Evolutionary conservation across 1,140 invertebrate species (phyloP).

Genomic region (Drosophila trapezifrons): DNA sequence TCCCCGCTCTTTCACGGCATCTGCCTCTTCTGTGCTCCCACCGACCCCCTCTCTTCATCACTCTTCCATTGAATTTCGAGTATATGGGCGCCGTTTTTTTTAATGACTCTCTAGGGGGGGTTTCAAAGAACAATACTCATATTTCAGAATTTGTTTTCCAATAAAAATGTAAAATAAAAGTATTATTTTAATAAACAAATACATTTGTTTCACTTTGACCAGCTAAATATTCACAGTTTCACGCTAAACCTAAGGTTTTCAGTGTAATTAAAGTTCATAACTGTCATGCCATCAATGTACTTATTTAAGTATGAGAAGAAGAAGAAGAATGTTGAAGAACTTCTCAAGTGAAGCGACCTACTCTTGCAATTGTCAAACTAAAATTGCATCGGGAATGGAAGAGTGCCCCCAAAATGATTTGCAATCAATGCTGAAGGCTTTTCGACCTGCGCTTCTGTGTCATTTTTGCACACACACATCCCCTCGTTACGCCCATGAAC

Average conservation of each 20-base stretch:
- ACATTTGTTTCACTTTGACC: no score
- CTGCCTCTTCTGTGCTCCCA: background rate
- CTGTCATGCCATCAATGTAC: no score
- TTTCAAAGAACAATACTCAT: background rate
- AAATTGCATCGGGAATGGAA: no score
- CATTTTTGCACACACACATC: background rate
- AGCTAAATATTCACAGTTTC: background rate
- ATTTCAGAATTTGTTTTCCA: no score
- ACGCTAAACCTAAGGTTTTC: background rate
- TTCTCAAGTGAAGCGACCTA: no score
- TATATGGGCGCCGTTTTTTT: background rate
- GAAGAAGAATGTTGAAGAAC: no score
- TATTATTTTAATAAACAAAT: no score
- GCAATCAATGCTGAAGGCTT: background rate
- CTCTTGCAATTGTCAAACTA: background rate
- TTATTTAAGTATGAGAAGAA: no score
- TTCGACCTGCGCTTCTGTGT: constrained; percentile 3
- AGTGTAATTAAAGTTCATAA: no score
- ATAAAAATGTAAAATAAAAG: no score
- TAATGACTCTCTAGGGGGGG: background rate
- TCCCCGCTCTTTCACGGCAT: background rate
- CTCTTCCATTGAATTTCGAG: constrained; percentile 3
- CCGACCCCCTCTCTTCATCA: background rate
- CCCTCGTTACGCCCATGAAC: constrained; percentile 20
- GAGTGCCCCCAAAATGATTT: background rate